These are phyloP conservation scores for Dysdera silvatica DNA, from an alignment of 1,140 invertebrate species.

Conservation along the genomic window DNA sequence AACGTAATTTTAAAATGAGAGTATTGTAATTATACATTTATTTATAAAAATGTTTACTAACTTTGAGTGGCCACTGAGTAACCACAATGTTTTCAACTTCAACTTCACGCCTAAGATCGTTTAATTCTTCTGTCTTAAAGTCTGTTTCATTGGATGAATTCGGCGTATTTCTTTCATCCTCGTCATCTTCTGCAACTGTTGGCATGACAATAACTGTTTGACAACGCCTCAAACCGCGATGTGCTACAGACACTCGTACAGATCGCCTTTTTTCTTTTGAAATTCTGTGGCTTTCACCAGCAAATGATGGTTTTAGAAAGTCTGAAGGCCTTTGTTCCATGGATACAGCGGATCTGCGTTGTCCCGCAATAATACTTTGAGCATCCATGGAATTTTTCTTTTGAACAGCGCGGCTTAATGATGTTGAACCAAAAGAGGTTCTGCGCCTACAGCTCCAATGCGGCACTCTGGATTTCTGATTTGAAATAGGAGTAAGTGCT, in stretches of 20 bases:
- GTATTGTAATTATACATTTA: neutral
- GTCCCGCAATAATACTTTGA: neutral
- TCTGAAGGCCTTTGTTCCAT: neutral
- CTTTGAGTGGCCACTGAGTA: constrained; percentile 14
- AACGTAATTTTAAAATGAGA: too few species aligned
- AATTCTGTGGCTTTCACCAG: too few species aligned
- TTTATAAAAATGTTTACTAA: neutral
- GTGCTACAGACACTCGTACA: constrained; percentile 10
- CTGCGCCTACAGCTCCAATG: neutral
- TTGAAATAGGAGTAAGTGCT: too few species aligned
- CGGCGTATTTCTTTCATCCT: neutral
- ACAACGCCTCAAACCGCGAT: constrained; percentile 11
- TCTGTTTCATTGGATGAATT: neutral
- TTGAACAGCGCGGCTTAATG: constrained; percentile 5
- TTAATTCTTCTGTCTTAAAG: neutral
- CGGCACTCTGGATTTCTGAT: too few species aligned
- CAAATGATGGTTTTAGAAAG: neutral
- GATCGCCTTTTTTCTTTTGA: constrained; percentile 10
- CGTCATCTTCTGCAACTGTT: constrained; percentile 18
- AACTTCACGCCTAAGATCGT: constrained; percentile 15
- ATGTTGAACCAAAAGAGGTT: constrained; percentile 13
- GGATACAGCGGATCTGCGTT: neutral
- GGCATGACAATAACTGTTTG: constrained; percentile 26
- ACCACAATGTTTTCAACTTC: constrained; percentile 24
- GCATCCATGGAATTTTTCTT: constrained; percentile 12